Base-by-base conservation (phyloP, 2,888 invertebrate species). In the Kuschelorhynchus macadamiae region DNA sequence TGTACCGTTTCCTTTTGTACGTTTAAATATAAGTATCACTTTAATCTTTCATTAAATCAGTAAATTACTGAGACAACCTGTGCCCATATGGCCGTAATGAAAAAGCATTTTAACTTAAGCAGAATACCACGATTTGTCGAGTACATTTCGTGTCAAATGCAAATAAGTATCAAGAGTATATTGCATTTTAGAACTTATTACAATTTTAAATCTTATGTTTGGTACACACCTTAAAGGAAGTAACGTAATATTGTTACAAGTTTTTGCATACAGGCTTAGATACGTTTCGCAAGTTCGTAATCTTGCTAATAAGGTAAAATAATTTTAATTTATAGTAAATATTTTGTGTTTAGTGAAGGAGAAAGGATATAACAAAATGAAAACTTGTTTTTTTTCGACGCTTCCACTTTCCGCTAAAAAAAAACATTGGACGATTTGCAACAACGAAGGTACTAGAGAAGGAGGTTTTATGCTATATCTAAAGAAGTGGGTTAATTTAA, bases 91-190 rank as follows among this genome's bases (percentile, higher is more conserved):
- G 65, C 65, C 52, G 52, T 59, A 65, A 60, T 60, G 60, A 55
- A 66, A 66, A 32, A n/a, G 57, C 59, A 59, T 52, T 65, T 57
- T 52, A 59, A 57, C 50, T 52, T 20, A 36, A 44, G 57, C 20
- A 17, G 44, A 57, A 59, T 65, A 56, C 25, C 63, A 56, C 52
- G 61, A 67, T 67, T 62, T 59, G 70, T 70, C 61, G 32, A 44
- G 17, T 57, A 30, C 53, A 47, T 67, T 67, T 67, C 71, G 67
- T 71, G 71, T 71, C 64, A 50, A 64, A 71, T 71, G 71, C 64
- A 71, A 71, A 71, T 71, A 64, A 67, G 67, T 56, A 52, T 52
- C 61, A 18, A 44, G 36, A 52, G 9, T 52, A 42, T 61, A 32
- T 61, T 52, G 50, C 44, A 52, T 32, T 44, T 60, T 52, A 50